Evolutionary conservation across 2,113 vertebrate species (phyloP).

Genomic region (Tragelaphus imberbis): DNA sequence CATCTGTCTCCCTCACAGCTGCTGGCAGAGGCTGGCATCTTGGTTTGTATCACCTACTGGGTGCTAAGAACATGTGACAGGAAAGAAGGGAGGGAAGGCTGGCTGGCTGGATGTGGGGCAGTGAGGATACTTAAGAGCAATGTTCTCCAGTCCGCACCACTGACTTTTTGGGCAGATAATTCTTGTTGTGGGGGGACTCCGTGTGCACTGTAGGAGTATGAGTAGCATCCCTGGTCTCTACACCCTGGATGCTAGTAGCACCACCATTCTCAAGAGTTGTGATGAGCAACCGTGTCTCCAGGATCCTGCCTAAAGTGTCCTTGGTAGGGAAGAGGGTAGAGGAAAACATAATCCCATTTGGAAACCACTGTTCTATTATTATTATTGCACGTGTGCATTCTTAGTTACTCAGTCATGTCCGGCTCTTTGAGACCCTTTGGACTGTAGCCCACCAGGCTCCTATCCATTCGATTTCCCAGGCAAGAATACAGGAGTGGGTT

Average conservation of each 20-base stretch:
- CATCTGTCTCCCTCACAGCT: background rate
- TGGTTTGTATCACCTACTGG: background rate
- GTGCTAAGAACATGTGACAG: background rate
- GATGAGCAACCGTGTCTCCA: too few species aligned
- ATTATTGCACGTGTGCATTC: background rate
- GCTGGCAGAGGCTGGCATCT: background rate
- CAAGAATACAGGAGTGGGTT: background rate
- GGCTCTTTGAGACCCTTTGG: background rate
- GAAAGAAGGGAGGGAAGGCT: background rate
- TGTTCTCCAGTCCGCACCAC: rapidly evolving
- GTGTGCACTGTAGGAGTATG: background rate
- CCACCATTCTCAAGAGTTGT: background rate
- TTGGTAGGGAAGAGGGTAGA: background rate
- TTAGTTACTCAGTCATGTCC: background rate
- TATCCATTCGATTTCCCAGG: background rate
- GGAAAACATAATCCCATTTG: background rate
- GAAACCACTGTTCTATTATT: background rate
- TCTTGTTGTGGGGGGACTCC: background rate
- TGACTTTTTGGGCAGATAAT: background rate
- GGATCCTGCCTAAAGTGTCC: background rate
- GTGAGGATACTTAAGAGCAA: background rate
- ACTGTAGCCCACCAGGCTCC: background rate
- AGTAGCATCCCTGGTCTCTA: background rate
- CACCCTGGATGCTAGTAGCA: background rate
- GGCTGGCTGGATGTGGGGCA: background rate